Percentiles rank a stretch among this genome's conserved stretches.
Evolutionary conservation across 2,797 vertebrate genomes (phyloP).

Genomic region (Bradypodion ventrale): DNA sequence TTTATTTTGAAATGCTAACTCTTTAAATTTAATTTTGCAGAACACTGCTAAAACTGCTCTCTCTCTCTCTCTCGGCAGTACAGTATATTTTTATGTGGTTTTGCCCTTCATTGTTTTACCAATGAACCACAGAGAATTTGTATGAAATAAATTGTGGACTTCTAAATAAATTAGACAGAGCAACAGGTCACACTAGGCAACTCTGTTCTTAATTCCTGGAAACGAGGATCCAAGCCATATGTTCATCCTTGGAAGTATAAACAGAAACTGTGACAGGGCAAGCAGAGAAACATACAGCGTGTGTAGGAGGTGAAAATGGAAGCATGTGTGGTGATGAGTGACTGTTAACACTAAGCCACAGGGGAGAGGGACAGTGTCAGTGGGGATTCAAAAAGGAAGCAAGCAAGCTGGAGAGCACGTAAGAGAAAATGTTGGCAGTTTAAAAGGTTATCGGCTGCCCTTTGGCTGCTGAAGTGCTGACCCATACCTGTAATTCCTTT

Average conservation of each 20-base stretch:
- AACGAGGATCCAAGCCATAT: neutral
- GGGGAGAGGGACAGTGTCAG: neutral
- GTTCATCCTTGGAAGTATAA: neutral
- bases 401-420: accelerated
- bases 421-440: neutral
- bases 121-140: neutral
- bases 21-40: too few relatives aligned
- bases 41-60: too few relatives aligned
- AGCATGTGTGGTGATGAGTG: accelerated
- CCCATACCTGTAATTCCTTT: neutral
- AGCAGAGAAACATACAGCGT: neutral
- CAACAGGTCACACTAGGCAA: neutral
- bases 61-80: too few relatives aligned
- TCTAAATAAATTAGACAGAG: neutral
- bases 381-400: neutral
- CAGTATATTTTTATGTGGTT: neutral
- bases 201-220: neutral
- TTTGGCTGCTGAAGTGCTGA: neutral
- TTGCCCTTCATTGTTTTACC: neutral
- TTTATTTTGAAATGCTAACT: too few relatives aligned
- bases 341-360: neutral
- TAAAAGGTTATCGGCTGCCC: neutral
- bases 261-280: neutral
- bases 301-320: neutral
- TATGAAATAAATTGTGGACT: neutral